Evolutionary conservation across 2,113 vertebrate genomes (phyloP).

Genomic region (Chunga burmeisteri): DNA sequence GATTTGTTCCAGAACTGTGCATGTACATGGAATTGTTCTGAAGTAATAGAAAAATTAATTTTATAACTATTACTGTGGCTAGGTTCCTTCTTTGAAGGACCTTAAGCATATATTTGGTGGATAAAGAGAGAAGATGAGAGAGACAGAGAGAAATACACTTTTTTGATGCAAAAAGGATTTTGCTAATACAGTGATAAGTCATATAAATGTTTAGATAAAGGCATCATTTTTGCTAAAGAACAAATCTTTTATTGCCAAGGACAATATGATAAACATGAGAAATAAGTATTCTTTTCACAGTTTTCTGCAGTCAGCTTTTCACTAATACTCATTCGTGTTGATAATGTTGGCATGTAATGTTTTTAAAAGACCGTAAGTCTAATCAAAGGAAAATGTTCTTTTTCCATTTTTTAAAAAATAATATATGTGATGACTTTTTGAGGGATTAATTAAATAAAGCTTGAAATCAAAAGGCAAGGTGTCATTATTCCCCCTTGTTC

Average conservation of each 20-base stretch:
- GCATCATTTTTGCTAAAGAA: not conserved
- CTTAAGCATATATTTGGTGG: not conserved
- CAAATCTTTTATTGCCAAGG: not conserved
- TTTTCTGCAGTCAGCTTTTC: not conserved
- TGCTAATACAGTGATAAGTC: not conserved
- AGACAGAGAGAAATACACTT: not conserved
- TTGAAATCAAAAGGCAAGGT: not conserved
- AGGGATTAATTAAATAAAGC: not conserved
- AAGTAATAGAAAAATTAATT: not conserved
- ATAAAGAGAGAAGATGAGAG: not conserved
- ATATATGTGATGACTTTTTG: not conserved
- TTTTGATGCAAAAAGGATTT: not conserved
- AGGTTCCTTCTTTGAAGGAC: not conserved
- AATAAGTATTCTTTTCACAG: not conserved
- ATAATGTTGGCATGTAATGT: not conserved
- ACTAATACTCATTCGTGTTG: not conserved
- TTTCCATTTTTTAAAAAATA: not conserved
- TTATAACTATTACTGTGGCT: not conserved
- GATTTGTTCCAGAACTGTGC: not conserved
- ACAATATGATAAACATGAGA: not conserved
- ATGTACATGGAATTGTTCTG: not conserved
- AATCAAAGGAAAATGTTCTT: not conserved
- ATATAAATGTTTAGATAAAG: not conserved
- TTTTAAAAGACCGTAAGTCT: not conserved
- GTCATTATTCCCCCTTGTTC: too few species aligned